These are phyloP conservation scores for Ophion costatus DNA, from an alignment of 2,888 invertebrate genomes.

Conservation along the genomic window DNA sequence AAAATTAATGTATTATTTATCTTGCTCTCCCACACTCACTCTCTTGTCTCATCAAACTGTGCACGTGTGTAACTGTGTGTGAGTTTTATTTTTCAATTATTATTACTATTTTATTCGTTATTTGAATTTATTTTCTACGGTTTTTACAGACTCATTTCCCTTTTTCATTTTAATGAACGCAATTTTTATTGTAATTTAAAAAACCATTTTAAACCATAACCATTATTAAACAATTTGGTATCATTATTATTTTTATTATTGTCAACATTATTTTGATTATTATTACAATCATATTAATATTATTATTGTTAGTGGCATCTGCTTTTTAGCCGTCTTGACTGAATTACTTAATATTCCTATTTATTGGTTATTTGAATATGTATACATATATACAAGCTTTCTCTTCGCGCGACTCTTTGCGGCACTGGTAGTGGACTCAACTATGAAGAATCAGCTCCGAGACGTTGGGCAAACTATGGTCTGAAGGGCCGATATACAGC, in stretches of 20 bases:
- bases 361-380: too few relatives aligned
- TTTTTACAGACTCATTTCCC: too few relatives aligned
- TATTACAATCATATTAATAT: too few relatives aligned
- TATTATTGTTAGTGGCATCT: too few relatives aligned
- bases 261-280: too few relatives aligned
- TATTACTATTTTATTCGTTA: slow-evolving; percentile 8
- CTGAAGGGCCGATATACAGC: slow-evolving; percentile 30
- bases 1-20: slow-evolving; percentile 81
- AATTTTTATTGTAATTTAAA: too few relatives aligned
- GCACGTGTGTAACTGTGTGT: not conserved
- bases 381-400: not conserved
- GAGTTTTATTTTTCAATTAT: not conserved
- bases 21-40: not conserved
- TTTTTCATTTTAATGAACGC: too few relatives aligned
- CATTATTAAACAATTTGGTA: too few relatives aligned
- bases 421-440: slow-evolving; percentile 8
- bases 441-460: slow-evolving; percentile 50
- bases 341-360: too few relatives aligned
- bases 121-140: not conserved
- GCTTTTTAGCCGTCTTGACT: too few relatives aligned
- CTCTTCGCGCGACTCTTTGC: slow-evolving; percentile 3
- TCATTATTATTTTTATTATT: too few relatives aligned
- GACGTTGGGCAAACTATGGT: slow-evolving; percentile 52
- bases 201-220: too few relatives aligned
- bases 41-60: not conserved